These are phyloP conservation scores for Luscinia luscinia DNA, from an alignment of 2,797 vertebrate species.

Conservation along the genomic window DNA sequence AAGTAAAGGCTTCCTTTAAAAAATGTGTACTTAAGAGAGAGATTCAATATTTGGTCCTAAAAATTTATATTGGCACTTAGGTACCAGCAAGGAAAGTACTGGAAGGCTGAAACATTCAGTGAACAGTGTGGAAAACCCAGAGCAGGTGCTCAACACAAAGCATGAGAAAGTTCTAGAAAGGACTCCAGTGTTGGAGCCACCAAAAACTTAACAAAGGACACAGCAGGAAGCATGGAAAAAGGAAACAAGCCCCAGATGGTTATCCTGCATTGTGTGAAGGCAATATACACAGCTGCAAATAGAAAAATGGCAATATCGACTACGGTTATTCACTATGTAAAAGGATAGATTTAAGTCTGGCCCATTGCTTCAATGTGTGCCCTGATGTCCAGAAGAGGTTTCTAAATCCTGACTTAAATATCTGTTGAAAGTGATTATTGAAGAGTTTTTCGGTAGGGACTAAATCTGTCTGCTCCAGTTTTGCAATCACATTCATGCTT, in stretches of 20 bases:
- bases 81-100: not conserved
- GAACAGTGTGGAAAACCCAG: not conserved
- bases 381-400: not conserved
- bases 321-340: not conserved
- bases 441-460: not conserved
- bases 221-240: not conserved
- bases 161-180: not conserved
- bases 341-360: not conserved
- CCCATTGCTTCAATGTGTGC: not conserved
- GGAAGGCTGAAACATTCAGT: not conserved
- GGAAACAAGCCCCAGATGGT: not conserved
- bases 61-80: not conserved
- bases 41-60: not conserved
- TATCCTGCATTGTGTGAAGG: not conserved
- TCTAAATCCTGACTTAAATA: not conserved
- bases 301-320: not conserved
- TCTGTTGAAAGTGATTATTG: not conserved
- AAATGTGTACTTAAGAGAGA: not conserved
- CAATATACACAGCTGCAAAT: not conserved
- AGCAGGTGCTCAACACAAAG: not conserved
- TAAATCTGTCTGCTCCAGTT: not conserved
- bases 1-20: not conserved
- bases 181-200: not conserved
- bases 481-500: not conserved
- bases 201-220: not conserved